A percentile compares a stretch with the other conserved stretches of the same genome.
Conservation (phyloP, 1,140 invertebrate genomes). For the Colletes gigas region DNA sequence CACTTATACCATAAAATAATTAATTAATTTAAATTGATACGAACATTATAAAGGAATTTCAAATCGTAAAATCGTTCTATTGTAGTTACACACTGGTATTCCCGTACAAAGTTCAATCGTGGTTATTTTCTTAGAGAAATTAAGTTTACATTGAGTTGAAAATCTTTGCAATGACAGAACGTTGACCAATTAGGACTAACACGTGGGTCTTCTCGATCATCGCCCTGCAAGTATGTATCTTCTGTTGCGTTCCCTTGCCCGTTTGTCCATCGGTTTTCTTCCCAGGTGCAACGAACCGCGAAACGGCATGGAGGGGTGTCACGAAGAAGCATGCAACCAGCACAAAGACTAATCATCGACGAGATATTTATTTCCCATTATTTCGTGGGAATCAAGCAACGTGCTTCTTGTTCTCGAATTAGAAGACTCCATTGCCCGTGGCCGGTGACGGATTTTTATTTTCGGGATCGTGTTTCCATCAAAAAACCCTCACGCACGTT, state of each 20-base stretch:
- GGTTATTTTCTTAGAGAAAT: too few species aligned
- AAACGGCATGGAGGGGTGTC: constrained; percentile 49
- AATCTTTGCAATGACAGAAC: not conserved
- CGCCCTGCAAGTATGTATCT: not conserved
- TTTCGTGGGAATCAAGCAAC: constrained; percentile 69
- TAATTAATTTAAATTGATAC: too few species aligned
- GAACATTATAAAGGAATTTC: too few species aligned
- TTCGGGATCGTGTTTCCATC: constrained; percentile 50
- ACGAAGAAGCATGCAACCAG: constrained; percentile 55
- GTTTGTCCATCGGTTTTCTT: constrained; percentile 33
- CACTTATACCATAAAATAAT: too few species aligned
- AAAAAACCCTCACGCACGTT: constrained; percentile 47
- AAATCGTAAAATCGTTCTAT: too few species aligned
- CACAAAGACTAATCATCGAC: constrained; percentile 64
- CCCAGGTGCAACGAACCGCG: constrained; percentile 59
- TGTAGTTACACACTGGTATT: too few species aligned
- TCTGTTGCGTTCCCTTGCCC: constrained; percentile 20
- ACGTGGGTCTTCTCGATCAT: constrained; percentile 39
- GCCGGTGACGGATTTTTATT: constrained; percentile 65
- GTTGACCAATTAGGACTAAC: constrained; percentile 26
- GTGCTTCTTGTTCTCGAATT: constrained; percentile 57
- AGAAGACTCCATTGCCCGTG: constrained; percentile 21
- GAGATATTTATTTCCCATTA: constrained; percentile 73
- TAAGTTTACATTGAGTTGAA: not conserved
- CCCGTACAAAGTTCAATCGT: too few species aligned